A percentile compares a stretch with the other conserved stretches of the same genome.
Conservation (phyloP, 2,888 invertebrate genomes). For the Lasioglossum leucozonium region DNA sequence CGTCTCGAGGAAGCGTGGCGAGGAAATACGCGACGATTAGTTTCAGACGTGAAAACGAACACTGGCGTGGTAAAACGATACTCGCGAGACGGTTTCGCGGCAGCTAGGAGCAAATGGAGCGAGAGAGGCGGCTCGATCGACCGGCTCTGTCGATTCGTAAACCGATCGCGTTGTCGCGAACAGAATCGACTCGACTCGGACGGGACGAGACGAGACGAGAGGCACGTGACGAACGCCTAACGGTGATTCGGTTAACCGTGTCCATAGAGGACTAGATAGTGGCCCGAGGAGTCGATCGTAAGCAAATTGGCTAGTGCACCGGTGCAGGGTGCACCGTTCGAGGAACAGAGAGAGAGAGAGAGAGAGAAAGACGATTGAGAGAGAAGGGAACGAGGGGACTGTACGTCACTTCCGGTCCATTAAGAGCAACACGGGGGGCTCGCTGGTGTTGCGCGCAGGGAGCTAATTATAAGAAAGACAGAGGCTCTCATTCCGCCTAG, state of each 20-base stretch:
- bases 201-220: neutral
- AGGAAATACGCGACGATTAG: constrained; percentile 11
- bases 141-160: constrained; percentile 38
- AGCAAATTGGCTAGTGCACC: constrained; percentile 32
- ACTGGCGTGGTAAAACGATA: constrained; percentile 27
- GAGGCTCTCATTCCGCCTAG: constrained; percentile 66
- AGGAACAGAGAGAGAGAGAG: too few species aligned
- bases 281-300: constrained; percentile 33
- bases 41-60: constrained; percentile 16
- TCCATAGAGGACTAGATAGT: constrained; percentile 15
- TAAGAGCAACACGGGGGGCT: constrained; percentile 72
- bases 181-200: constrained; percentile 5
- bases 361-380: constrained; percentile 25
- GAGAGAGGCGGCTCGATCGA: constrained; percentile 5
- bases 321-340: neutral
- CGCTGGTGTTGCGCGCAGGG: constrained; percentile 72
- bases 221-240: constrained; percentile 43
- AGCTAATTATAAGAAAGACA: constrained; percentile 72
- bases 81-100: constrained; percentile 23
- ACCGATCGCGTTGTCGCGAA: constrained; percentile 43
- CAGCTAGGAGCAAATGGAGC: neutral
- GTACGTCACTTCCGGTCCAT: constrained; percentile 78
- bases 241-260: constrained; percentile 27
- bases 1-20: neutral
- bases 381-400: constrained; percentile 57